Evolutionary conservation across 2,113 vertebrate genomes (phyloP).

Genomic region (Ranitomeya imitator): DNA sequence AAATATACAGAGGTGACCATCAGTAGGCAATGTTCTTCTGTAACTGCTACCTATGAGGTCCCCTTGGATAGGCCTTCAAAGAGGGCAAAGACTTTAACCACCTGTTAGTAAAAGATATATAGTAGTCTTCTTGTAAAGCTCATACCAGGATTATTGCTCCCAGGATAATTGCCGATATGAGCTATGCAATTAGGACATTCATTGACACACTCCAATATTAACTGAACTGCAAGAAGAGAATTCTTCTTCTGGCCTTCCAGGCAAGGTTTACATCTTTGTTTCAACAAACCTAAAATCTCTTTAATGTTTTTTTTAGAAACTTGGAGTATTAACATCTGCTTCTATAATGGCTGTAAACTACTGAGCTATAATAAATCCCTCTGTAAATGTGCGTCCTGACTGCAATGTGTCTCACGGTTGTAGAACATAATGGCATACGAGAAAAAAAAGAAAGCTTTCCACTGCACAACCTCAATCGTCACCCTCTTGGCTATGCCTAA

Average conservation of each 20-base stretch:
- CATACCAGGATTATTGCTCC: neutral
- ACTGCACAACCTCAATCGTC: slow-evolving; percentile 53
- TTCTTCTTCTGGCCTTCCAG: neutral
- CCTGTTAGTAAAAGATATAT: neutral
- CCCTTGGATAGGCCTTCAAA: neutral
- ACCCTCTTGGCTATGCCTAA: slow-evolving; percentile 42
- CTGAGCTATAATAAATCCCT: neutral
- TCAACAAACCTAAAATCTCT: neutral
- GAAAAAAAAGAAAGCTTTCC: slow-evolving; percentile 25
- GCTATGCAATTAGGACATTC: neutral
- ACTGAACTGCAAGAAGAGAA: neutral
- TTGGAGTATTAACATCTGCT: neutral
- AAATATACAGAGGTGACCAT: neutral
- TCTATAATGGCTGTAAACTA: neutral
- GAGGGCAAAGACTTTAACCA: neutral
- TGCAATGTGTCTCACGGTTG: neutral
- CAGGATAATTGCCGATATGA: neutral
- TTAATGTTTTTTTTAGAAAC: neutral
- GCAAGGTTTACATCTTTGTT: neutral
- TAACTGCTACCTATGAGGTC: neutral
- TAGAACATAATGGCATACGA: neutral
- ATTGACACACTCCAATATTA: neutral
- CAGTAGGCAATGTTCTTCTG: neutral
- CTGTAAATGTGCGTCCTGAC: neutral
- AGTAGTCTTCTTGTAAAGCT: neutral